Evolutionary conservation across 2,797 vertebrate genomes (phyloP), one percentile per base, ranked within the genome.

Genomic region (Falco biarmicus): DNA sequence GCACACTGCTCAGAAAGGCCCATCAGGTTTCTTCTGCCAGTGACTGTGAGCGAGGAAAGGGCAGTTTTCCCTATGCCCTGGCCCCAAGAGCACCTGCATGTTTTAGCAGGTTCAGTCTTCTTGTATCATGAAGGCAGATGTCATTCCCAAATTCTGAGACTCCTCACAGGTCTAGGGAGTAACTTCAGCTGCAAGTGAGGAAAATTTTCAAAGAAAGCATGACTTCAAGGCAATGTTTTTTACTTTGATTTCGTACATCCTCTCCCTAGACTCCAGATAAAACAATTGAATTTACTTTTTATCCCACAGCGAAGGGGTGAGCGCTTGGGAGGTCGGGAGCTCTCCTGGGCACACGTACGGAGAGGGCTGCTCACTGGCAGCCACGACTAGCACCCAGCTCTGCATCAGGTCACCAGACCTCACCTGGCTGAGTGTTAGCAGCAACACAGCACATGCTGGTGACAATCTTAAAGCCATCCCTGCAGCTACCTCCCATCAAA

Each of bases 251-350:
- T 91, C 10, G 1, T 21, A 73, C 47, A 57, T 59, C 21, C 8
- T 65, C 24, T 87, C 65, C 50, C 69, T 74, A 88, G 76, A 57
- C 21, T 87, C 82, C 0, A 0, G 56, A 70, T 92, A 87, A 86
- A 92, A 94, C 74, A 93, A 90, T 34, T 53, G n/a, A 84, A 87
- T 89, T 64, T 87, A 8, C 16, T 93, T 96, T 90, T 87, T 51
- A 71, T 84, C 61, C 54, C 4, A 3, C 43, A 32, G 28, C 1
- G 1, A 66, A 54, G 1, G 1, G 43, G 34, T 70, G 54, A 91
- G 61, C 6, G 20, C n/a, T 47, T 1, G 2, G 60, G 34, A 77
- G 43, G 24, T 28, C 1, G 2, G 75, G 37, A 77, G 18, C 12
- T 89, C 78, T 79, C 69, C 22, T 15, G 17, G 80, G 24, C 2